Evolutionary conservation across 2,113 vertebrate species (phyloP).

Genomic region (Illadopsis cleaveri): DNA sequence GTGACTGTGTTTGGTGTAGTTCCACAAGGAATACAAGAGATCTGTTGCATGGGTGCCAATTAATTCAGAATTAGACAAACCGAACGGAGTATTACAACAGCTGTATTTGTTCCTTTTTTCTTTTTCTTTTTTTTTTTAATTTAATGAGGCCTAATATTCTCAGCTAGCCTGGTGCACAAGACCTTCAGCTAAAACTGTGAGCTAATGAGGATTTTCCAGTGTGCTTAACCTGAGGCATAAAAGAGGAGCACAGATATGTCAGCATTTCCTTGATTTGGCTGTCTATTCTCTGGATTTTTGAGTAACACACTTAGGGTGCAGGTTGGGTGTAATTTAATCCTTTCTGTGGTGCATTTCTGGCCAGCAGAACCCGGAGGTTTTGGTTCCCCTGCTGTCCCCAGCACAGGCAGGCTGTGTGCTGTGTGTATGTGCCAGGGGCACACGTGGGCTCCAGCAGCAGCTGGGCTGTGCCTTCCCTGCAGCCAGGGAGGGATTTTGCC

Average conservation of each 20-base stretch:
- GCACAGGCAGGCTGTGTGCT: background rate
- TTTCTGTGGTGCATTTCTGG: background rate
- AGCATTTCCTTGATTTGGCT: background rate
- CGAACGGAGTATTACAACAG: background rate
- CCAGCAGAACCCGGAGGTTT: background rate
- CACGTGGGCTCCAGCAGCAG: background rate
- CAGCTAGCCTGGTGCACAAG: background rate
- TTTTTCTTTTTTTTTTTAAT: background rate
- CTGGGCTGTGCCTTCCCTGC: background rate
- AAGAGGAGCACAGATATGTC: background rate
- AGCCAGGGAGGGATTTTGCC: conserved; percentile 4
- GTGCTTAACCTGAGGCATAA: conserved; percentile 1
- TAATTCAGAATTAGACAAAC: conserved; percentile 17
- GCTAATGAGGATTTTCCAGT: conserved; percentile 45
- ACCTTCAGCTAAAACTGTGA: background rate
- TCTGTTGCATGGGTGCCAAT: background rate
- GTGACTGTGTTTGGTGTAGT: background rate
- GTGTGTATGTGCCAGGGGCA: background rate
- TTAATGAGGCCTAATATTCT: conserved; percentile 56
- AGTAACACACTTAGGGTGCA: background rate
- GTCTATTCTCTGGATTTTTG: background rate
- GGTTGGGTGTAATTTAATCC: background rate
- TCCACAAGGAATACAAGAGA: background rate
- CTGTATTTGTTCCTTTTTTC: background rate
- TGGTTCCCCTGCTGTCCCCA: accelerated